Conservation (phyloP, 1,140 invertebrate species). For the Diplogasteroides magnus region DNA sequence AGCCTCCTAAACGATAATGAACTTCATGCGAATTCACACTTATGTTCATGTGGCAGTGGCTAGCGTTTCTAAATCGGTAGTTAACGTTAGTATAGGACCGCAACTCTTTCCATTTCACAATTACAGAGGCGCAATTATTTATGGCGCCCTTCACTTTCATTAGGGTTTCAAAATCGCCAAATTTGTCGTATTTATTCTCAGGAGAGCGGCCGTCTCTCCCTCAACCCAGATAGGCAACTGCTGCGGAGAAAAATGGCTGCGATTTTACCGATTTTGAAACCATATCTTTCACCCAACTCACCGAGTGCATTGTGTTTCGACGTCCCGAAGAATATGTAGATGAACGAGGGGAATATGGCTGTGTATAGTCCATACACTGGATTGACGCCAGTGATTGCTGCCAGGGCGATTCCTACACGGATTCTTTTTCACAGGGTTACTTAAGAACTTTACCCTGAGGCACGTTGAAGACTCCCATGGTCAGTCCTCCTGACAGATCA, state of each 20-base stretch:
- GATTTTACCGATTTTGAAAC: too few relatives aligned
- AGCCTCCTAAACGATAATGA: slow-evolving; percentile 26
- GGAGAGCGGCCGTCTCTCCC: too few relatives aligned
- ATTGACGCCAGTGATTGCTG: slow-evolving; percentile 50
- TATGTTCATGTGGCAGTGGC: background rate
- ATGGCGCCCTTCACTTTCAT: too few relatives aligned
- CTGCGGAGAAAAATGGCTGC: too few relatives aligned
- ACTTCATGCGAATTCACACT: slow-evolving; percentile 5
- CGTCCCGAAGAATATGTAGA: slow-evolving; percentile 53
- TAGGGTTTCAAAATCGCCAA: too few relatives aligned
- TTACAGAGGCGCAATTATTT: too few relatives aligned
- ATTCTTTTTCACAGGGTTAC: background rate
- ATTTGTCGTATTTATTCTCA: too few relatives aligned
- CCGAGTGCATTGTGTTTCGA: slow-evolving; percentile 49
- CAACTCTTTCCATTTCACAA: too few relatives aligned
- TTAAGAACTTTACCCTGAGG: slow-evolving; percentile 40
- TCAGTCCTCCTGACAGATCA: slow-evolving; percentile 49
- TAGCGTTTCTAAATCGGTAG: too few relatives aligned
- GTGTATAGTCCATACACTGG: slow-evolving; percentile 54
- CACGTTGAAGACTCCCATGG: slow-evolving; percentile 48
- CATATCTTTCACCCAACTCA: slow-evolving; percentile 8
- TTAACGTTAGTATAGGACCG: too few relatives aligned
- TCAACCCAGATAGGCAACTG: too few relatives aligned
- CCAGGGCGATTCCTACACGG: slow-evolving; percentile 48
- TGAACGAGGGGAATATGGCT: slow-evolving; percentile 51